Evolutionary conservation across 2,113 vertebrate genomes (phyloP), one percentile per base, ranked within the genome.

Genomic region (Scortum barcoo): DNA sequence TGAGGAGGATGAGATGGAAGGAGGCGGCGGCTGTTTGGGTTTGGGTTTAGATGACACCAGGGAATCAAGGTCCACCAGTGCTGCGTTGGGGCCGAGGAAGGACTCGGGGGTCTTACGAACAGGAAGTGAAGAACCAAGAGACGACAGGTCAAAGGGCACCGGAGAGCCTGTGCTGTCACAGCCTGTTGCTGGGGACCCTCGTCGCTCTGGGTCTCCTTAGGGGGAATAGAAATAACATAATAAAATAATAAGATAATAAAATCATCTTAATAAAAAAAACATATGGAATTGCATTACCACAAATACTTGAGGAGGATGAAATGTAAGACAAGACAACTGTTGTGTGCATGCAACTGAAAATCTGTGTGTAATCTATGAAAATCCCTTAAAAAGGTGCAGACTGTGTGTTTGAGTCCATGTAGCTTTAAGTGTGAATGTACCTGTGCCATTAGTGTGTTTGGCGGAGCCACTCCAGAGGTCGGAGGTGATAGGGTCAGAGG

Each of bases 81-180:
- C 94, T 1, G 97, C 97, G 0, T 98, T 98, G 78, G 97, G 97
- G 19, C 97, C 97, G 62, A 98, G 94, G 91, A 98, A 98, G 0
- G 97, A 97, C 91, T 98, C 97, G 0, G 97, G 97, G 0, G 97
- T 98, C 91, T 97, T 98, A 51, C 97, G 95, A 6, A 96, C 95
- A 11, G 97, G 96, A 4, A 96, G 95, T 0, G 95, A 95, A 7
- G 96, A 92, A n/a, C 95, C 92, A 44, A 98, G 93, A 16, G 97
- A 96, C 0, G 95, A 95, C 51, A 96, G 93, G 42, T 97, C 94
- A 48, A 96, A 96, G 36, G 96, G 94, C 62, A 95, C 93, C 1
- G 95, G 95, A 5, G 95, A 96, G 81, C 93, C 94, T 28, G 94
- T 94, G 72, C 93, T 89, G 78, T 95, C 92, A 28, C 86, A 89